Evolutionary conservation across 2,113 vertebrate genomes (phyloP).

Genomic region (Scartelaos histophorus): DNA sequence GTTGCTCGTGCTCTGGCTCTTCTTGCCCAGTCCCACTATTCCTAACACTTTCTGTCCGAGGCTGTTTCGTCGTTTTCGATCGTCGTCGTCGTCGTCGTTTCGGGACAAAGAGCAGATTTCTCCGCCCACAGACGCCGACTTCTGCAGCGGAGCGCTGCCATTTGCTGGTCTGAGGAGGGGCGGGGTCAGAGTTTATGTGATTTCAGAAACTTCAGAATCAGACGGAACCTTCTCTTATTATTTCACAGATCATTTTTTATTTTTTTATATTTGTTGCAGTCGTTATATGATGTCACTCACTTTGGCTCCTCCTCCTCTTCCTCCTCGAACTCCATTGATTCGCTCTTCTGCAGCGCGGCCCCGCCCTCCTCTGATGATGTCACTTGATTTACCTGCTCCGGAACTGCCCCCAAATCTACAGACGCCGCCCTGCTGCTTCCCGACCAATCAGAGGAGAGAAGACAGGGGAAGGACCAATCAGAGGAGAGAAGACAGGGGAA

Average conservation of each 20-base stretch:
- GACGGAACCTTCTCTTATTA: too few species aligned
- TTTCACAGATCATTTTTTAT: too few species aligned
- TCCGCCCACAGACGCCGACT: constrained; percentile 89
- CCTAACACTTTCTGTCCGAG: constrained; percentile 95
- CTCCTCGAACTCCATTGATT: constrained; percentile 52
- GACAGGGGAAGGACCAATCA: not conserved
- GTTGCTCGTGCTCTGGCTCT: constrained; percentile 92
- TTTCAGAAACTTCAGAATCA: too few species aligned
- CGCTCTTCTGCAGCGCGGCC: constrained; percentile 33
- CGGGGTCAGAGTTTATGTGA: not conserved
- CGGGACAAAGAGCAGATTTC: constrained; percentile 92
- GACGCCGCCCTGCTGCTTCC: constrained; percentile 33
- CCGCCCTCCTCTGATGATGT: not conserved
- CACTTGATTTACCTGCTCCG: constrained; percentile 36
- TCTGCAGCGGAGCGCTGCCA: constrained; percentile 82
- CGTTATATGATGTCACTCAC: constrained; percentile 43
- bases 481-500: not conserved
- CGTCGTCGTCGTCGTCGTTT: constrained; percentile 82
- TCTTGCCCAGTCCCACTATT: constrained; percentile 92
- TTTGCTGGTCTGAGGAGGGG: constrained; percentile 38
- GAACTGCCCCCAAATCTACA: constrained; percentile 33
- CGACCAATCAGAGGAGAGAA: not conserved
- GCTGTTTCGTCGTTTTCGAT: constrained; percentile 93
- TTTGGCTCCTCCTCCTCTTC: constrained; percentile 53
- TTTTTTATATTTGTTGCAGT: too few species aligned